Evolutionary conservation across 2,113 vertebrate species (phyloP).

Genomic region (Bujurquina vittata): DNA sequence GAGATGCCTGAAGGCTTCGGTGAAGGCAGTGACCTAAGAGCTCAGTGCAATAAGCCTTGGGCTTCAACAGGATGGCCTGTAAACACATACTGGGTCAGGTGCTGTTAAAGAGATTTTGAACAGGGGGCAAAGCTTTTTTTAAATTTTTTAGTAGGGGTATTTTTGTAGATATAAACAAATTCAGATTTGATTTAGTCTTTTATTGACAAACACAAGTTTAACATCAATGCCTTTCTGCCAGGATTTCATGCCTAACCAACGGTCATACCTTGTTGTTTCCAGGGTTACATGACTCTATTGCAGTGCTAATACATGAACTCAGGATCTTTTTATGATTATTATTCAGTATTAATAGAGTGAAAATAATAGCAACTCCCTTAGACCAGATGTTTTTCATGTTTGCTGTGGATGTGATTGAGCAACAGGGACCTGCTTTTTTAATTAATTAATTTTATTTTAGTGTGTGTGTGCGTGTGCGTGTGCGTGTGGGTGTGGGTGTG

Average conservation of each 20-base stretch:
- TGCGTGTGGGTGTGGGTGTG: neutral
- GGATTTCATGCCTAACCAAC: neutral
- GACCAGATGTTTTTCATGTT: conserved; percentile 29
- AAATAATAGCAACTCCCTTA: neutral
- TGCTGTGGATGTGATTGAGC: conserved; percentile 1
- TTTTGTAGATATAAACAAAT: neutral
- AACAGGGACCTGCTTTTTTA: neutral
- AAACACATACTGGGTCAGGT: neutral
- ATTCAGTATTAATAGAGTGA: neutral
- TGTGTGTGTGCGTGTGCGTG: neutral
- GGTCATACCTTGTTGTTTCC: neutral
- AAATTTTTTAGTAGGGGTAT: neutral
- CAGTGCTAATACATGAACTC: neutral
- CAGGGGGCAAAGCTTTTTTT: neutral
- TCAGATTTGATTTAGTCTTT: neutral
- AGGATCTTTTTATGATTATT: neutral
- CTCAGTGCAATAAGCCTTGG: conserved; percentile 6
- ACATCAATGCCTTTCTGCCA: neutral
- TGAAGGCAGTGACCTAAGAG: conserved; percentile 35
- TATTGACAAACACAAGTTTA: neutral
- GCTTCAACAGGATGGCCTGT: conserved; percentile 2
- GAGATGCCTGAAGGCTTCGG: conserved; percentile 50
- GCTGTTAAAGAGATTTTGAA: neutral
- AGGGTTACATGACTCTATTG: neutral
- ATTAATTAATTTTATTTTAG: too few relatives aligned